Base-by-base conservation (phyloP, 2,888 invertebrate species). In the Tridacna crocea region DNA sequence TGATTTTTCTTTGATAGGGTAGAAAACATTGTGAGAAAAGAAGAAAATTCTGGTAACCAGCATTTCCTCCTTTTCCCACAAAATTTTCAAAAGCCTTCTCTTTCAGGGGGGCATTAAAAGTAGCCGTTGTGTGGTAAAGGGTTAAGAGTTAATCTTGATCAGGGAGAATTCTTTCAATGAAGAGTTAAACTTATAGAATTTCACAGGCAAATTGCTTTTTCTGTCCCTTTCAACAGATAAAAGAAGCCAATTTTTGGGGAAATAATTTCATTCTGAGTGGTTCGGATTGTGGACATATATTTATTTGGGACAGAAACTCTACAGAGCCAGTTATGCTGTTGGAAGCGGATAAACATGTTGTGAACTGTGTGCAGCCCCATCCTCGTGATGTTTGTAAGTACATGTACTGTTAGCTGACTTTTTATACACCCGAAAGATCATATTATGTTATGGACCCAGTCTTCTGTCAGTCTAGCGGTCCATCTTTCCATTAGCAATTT, bases 211-310 rank as follows among this genome's bases (percentile, higher is more conserved):
- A 36, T 36, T 2, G 36, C 36, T 36, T 36, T 36, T 36, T 36
- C 36, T 36, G 36, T 36, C 36, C 36, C 19, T 12, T 48, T 46
- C 46, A 13, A 15, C 94, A 96, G 97, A 97, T 98, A 83, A 98
- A 98, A 94, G 97, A 97, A 93, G 97, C 97, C 6, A 96, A 96
- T 80, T 98, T 97, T 94, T 98, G 97, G 97, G 97, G 97, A 70
- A 95, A 96, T 89, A 95, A 96, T 89, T 97, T 96, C 94, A 96
- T 98, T 19, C 96, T 97, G 96, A 97, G 97, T 27, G 98, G 98
- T n/a, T 97, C 97, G 19, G 98, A 98, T 94, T 98, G 98, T 94
- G 98, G 97, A 0, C 97, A 97, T 92, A 96, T 98, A 19, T 97
- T 98, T 92, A 95, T 97, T 55, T 98, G 97, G 98, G 96, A 97